Conservation (phyloP, 2,888 invertebrate species). For the Leptothorax acervorum region DNA sequence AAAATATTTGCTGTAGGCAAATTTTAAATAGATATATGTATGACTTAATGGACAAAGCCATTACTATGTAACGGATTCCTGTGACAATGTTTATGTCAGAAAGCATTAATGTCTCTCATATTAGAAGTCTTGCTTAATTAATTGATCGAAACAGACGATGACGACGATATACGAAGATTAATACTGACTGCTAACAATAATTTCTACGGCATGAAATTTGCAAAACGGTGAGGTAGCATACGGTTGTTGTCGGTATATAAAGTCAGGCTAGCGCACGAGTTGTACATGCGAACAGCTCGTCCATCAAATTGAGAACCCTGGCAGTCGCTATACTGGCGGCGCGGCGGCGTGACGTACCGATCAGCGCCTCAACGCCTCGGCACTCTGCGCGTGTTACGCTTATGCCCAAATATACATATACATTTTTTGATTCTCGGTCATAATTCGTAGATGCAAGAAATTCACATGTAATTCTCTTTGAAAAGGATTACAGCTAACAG, state of each 20-base stretch:
- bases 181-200: constrained; percentile 76
- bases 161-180: constrained; percentile 72
- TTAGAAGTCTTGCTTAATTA: constrained; percentile 38
- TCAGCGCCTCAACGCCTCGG: constrained; percentile 66
- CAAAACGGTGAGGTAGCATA: constrained; percentile 82
- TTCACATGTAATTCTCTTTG: constrained; percentile 13
- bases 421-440: constrained; percentile 55
- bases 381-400: constrained; percentile 71
- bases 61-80: neutral
- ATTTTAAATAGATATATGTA: neutral
- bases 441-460: constrained; percentile 57
- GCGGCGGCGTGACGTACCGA: constrained; percentile 70
- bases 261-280: constrained; percentile 65
- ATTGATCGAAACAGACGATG: constrained; percentile 65
- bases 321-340: constrained; percentile 64
- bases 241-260: constrained; percentile 75
- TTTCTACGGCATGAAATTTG: constrained; percentile 80
- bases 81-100: neutral
- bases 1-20: neutral
- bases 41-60: neutral
- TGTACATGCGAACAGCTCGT: constrained; percentile 84
- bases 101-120: neutral
- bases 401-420: constrained; percentile 52
- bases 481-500: neutral
- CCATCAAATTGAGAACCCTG: constrained; percentile 82